These are phyloP conservation scores for Drosophila putrida DNA, from an alignment of 2,888 invertebrate species.

Conservation along the genomic window DNA sequence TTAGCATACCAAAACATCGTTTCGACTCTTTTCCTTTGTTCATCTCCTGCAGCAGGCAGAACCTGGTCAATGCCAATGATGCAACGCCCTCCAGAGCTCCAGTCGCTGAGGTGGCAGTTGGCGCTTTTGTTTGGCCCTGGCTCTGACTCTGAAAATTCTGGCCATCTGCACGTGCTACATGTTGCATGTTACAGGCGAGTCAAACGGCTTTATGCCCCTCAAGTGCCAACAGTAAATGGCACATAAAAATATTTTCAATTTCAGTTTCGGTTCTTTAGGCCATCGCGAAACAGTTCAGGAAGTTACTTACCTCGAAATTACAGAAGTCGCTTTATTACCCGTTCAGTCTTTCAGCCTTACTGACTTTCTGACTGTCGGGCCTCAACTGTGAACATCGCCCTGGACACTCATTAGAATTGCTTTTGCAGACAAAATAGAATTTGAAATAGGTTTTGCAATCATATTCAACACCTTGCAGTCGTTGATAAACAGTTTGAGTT, in stretches of 20 bases:
- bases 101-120: slow-evolving; percentile 23
- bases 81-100: slow-evolving; percentile 30
- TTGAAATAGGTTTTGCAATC: background rate
- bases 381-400: slow-evolving; percentile 13
- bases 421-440: slow-evolving; percentile 1
- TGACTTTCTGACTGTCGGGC: background rate
- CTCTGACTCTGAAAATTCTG: slow-evolving; percentile 28
- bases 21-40: slow-evolving; percentile 37
- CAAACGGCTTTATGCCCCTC: slow-evolving; percentile 12
- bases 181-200: slow-evolving; percentile 23
- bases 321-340: slow-evolving; percentile 45
- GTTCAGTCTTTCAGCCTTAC: slow-evolving; percentile 20
- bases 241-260: slow-evolving; percentile 67
- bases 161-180: slow-evolving; percentile 50
- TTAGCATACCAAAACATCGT: slow-evolving; percentile 61
- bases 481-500: background rate
- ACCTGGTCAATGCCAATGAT: slow-evolving; percentile 50
- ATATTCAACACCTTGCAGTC: background rate
- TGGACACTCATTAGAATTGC: slow-evolving; percentile 32
- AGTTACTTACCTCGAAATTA: slow-evolving; percentile 36
- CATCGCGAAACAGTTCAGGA: slow-evolving; percentile 36
- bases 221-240: slow-evolving; percentile 43
- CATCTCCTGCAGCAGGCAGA: slow-evolving; percentile 19
- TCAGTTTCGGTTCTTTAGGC: slow-evolving; percentile 31
- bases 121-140: slow-evolving; percentile 45